A percentile compares a stretch with the other conserved stretches of the same genome.
Conservation (phyloP, 2,113 vertebrate genomes). For the Brachionichthys hirsutus region DNA sequence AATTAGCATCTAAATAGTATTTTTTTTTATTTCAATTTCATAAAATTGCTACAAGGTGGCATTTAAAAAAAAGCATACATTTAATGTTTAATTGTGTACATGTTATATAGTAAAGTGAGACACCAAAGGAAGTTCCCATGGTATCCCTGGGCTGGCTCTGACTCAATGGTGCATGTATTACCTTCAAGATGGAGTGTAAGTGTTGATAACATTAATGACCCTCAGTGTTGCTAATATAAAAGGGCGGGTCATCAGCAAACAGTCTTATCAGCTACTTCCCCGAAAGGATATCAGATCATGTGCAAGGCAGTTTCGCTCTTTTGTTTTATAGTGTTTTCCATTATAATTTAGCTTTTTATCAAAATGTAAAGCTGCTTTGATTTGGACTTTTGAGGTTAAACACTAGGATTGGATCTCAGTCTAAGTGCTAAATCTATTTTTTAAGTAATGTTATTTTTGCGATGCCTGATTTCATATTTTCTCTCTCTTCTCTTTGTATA, state of each 20-base stretch:
- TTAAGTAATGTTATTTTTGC: conserved; percentile 60
- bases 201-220: conserved; percentile 33
- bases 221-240: conserved; percentile 43
- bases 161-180: conserved; percentile 23
- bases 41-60: background rate
- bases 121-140: too few species aligned
- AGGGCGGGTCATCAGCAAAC: conserved; percentile 52
- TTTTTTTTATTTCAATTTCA: background rate
- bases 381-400: conserved; percentile 64
- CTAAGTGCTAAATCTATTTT: conserved; percentile 65
- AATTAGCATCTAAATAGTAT: too few species aligned
- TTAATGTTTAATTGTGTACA: too few species aligned
- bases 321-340: conserved; percentile 54
- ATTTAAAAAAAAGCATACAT: too few species aligned
- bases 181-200: conserved; percentile 22
- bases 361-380: conserved; percentile 55
- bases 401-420: conserved; percentile 55
- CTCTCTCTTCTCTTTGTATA: conserved; percentile 64
- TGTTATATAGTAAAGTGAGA: too few species aligned
- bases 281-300: conserved; percentile 59
- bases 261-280: conserved; percentile 71
- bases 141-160: conserved; percentile 21
- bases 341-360: conserved; percentile 53
- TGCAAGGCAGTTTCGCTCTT: conserved; percentile 51
- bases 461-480: conserved; percentile 64